phyloP scores from a whole-genome alignment of 2,888 invertebrate species.

The Pseudoips prasinana region DNA sequence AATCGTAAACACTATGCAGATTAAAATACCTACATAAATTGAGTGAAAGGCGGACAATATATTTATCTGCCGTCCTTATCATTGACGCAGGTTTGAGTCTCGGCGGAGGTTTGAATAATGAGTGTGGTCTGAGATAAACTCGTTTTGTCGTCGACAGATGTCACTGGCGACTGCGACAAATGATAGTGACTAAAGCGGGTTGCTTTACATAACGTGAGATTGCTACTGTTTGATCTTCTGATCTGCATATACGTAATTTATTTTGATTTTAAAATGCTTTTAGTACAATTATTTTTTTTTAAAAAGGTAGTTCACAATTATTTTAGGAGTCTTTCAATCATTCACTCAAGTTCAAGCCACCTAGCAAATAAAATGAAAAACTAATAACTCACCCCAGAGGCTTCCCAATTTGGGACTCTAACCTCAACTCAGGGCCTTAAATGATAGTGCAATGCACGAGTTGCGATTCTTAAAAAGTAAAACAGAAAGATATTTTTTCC shows the following conservation, averaged over 20 bases:
- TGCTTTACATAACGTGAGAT: conserved; percentile 32
- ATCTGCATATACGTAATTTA: conserved; percentile 9
- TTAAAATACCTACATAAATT: conserved; percentile 26
- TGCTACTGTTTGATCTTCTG: conserved; percentile 23
- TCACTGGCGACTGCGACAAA: conserved; percentile 61
- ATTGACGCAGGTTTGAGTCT: conserved; percentile 46
- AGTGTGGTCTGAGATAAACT: conserved; percentile 59
- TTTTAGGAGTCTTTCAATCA: too few relatives aligned
- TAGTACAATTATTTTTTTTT: too few relatives aligned
- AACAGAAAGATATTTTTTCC: too few relatives aligned
- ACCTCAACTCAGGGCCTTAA: too few relatives aligned
- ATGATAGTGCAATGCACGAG: too few relatives aligned
- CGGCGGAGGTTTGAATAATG: conserved; percentile 59
- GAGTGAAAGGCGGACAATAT: conserved; percentile 40
- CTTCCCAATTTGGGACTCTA: too few relatives aligned
- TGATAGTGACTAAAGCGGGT: conserved; percentile 51
- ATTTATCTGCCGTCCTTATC: conserved; percentile 40
- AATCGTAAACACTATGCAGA: conserved; percentile 15
- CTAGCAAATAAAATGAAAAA: too few relatives aligned
- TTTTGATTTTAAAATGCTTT: neutral
- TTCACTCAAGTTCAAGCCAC: too few relatives aligned
- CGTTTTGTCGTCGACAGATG: conserved; percentile 62
- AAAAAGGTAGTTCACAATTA: too few relatives aligned
- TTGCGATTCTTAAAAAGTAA: too few relatives aligned
- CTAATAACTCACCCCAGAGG: too few relatives aligned